Evolutionary conservation across 2,888 invertebrate genomes (phyloP).

Genomic region (Phania funesta): DNA sequence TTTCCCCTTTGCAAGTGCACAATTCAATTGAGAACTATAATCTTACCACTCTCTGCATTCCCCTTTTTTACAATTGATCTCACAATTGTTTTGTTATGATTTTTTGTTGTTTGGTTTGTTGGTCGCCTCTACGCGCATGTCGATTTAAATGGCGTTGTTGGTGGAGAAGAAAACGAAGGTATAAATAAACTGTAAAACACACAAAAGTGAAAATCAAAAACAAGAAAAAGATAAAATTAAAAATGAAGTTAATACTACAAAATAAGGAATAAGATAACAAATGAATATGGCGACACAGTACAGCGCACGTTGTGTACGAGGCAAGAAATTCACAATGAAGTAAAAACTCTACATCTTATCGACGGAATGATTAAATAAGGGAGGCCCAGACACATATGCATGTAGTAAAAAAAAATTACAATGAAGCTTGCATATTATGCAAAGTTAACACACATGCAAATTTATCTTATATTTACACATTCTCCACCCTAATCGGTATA

Average conservation of each 20-base stretch:
- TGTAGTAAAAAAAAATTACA: not conserved
- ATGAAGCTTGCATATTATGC: not conserved
- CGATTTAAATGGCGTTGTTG: constrained; percentile 35
- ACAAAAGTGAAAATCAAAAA: constrained; percentile 27
- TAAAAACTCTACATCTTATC: not conserved
- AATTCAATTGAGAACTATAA: not conserved
- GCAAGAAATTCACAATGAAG: not conserved
- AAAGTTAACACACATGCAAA: not conserved
- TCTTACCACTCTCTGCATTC: constrained; percentile 2
- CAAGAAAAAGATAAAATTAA: constrained; percentile 33
- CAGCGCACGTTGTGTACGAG: not conserved
- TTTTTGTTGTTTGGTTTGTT: constrained; percentile 8
- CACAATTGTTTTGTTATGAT: not conserved
- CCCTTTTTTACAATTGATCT: not conserved
- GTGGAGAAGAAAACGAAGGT: constrained; percentile 8
- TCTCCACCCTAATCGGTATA: no score
- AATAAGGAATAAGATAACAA: constrained; percentile 45
- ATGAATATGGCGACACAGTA: constrained; percentile 55
- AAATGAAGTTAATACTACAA: constrained; percentile 53
- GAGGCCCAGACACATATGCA: no score
- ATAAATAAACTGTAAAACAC: constrained; percentile 40
- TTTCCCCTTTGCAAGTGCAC: not conserved
- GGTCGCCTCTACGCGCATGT: constrained; percentile 35
- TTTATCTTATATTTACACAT: no score
- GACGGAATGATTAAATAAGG: not conserved